Evolutionary conservation across 2,113 vertebrate species (phyloP).

Genomic region (Silurus asotus): DNA sequence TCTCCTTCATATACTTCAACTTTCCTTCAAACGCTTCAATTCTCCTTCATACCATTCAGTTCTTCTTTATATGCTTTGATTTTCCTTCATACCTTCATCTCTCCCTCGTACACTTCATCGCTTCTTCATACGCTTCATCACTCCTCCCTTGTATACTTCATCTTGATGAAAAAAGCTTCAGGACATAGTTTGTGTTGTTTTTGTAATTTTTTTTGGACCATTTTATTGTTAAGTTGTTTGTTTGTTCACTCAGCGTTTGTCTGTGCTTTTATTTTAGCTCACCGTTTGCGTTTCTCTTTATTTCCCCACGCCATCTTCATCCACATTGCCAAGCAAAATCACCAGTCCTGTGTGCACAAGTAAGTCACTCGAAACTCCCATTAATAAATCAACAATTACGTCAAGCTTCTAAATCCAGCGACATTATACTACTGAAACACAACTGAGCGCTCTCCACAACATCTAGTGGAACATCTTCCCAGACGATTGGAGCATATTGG

Average conservation of each 20-base stretch:
- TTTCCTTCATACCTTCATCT: too few relatives aligned
- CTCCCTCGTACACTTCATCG: too few relatives aligned
- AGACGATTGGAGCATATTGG: too few relatives aligned
- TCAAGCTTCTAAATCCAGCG: neutral
- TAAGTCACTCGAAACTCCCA: slow-evolving; percentile 22
- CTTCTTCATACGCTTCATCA: too few relatives aligned
- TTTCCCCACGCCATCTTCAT: slow-evolving; percentile 33
- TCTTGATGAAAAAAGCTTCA: neutral
- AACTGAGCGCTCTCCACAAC: neutral
- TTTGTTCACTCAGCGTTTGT: neutral
- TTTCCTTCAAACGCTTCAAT: neutral
- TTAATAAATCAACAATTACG: neutral
- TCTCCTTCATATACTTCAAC: neutral
- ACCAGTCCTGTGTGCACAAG: slow-evolving; percentile 25
- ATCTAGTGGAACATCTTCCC: too few relatives aligned
- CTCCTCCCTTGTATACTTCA: too few relatives aligned
- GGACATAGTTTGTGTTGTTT: neutral
- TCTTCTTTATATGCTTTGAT: too few relatives aligned
- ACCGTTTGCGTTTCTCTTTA: slow-evolving; percentile 40
- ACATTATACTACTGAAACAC: neutral
- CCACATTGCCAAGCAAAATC: slow-evolving; percentile 48
- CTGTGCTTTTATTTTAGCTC: slow-evolving; percentile 36
- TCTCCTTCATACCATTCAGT: neutral
- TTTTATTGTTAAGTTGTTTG: neutral
- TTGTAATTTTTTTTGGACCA: neutral